These are phyloP conservation scores for Julus scanicus DNA, from an alignment of 2,888 invertebrate species.

Conservation along the genomic window DNA sequence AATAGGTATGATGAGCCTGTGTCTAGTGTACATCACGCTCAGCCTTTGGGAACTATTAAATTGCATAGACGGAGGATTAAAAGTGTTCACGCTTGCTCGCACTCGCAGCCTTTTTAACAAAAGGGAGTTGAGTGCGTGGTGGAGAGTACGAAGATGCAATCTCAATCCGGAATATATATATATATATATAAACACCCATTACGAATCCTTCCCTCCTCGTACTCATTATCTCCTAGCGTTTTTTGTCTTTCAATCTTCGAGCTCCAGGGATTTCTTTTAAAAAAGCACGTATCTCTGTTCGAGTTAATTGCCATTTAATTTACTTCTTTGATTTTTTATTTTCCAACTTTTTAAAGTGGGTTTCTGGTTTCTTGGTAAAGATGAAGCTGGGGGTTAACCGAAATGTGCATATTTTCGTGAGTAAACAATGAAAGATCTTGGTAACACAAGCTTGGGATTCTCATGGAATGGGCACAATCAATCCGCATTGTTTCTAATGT, in stretches of 20 bases:
- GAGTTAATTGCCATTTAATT: conserved; percentile 32
- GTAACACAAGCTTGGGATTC: too few species aligned
- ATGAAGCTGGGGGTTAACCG: too few species aligned
- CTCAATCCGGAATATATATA: not conserved
- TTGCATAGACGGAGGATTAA: conserved; percentile 29
- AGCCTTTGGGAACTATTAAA: conserved; percentile 38
- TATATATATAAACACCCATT: conserved; percentile 31
- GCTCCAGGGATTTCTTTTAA: conserved; percentile 9
- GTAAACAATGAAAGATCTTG: too few species aligned
- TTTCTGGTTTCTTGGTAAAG: conserved; percentile 7
- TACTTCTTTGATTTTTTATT: not conserved
- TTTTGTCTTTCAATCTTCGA: conserved; percentile 34
- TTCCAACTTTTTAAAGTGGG: conserved; percentile 2
- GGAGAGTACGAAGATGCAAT: not conserved
- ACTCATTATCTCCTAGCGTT: not conserved
- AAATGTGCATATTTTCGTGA: too few species aligned
- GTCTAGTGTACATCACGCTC: conserved; percentile 22
- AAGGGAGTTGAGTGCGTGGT: not conserved
- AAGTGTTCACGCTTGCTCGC: conserved; percentile 36
- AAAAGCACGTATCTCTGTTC: conserved; percentile 12
- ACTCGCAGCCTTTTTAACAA: conserved; percentile 10
- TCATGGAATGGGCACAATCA: too few species aligned
- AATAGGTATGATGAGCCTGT: conserved; percentile 31
- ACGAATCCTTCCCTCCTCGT: not conserved
- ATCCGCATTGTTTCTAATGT: too few species aligned